phyloP scores from a whole-genome alignment of 2,888 invertebrate genomes.

The Meandrusa payeni region DNA sequence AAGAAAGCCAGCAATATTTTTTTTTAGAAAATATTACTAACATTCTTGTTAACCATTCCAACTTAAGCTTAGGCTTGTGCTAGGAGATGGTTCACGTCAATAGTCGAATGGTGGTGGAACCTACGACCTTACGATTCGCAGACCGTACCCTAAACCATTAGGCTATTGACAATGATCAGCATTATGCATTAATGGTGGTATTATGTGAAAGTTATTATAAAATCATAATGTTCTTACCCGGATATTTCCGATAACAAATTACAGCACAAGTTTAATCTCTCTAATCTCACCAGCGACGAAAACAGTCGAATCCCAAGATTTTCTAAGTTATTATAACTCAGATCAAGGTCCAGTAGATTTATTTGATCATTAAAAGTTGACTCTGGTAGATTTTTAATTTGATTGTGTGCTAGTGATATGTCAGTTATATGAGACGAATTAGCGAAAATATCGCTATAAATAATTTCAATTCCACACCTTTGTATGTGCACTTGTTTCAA shows the following conservation, averaged over 20 bases:
- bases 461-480: slow-evolving; percentile 73
- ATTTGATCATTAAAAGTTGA: slow-evolving; percentile 83
- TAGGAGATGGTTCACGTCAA: too few species aligned
- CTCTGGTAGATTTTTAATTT: slow-evolving; percentile 77
- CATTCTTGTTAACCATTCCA: too few species aligned
- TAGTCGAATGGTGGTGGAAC: too few species aligned
- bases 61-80: too few species aligned
- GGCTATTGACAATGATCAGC: too few species aligned
- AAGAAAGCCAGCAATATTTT: too few species aligned
- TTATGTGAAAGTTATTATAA: too few species aligned
- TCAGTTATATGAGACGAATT: slow-evolving; percentile 79
- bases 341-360: slow-evolving; percentile 82
- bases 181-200: too few species aligned
- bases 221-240: slow-evolving; percentile 68
- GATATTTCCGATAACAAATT: slow-evolving; percentile 83
- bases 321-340: slow-evolving; percentile 83
- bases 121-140: too few species aligned
- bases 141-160: too few species aligned
- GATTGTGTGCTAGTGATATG: slow-evolving; percentile 83
- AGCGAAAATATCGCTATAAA: slow-evolving; percentile 84
- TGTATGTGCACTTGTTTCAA: slow-evolving; percentile 80
- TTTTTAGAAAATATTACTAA: too few species aligned
- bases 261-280: slow-evolving; percentile 81
- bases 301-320: slow-evolving; percentile 82
- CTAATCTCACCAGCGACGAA: slow-evolving; percentile 75